A percentile compares a stretch with the other conserved stretches of the same genome.
These are phyloP conservation scores for Coccyzus lansbergi DNA, from an alignment of 2,797 vertebrate species.

Conservation along the genomic window DNA sequence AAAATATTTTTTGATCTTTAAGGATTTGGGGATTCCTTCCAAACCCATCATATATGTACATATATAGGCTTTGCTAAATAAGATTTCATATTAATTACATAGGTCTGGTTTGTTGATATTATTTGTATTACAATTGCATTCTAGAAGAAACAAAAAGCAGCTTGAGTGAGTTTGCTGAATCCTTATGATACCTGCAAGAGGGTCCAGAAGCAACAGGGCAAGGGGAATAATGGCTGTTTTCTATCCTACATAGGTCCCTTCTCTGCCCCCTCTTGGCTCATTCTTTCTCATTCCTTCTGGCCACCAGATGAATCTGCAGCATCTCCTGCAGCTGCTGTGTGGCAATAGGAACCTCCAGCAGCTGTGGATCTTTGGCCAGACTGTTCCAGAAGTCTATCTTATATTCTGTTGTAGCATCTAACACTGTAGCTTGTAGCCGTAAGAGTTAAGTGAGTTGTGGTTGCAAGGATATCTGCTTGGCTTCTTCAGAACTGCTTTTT, in stretches of 20 bases:
- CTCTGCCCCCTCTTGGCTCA: neutral
- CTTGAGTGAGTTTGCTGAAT: neutral
- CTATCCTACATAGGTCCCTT: neutral
- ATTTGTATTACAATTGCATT: neutral
- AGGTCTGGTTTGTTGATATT: neutral
- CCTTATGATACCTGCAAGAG: neutral
- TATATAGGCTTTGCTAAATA: neutral
- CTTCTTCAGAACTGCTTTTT: slow-evolving; percentile 2
- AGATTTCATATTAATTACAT: neutral
- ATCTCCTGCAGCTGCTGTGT: slow-evolving; percentile 36
- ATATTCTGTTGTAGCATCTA: neutral
- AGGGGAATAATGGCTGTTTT: neutral
- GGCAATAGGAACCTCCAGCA: slow-evolving; percentile 19
- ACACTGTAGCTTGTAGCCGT: neutral
- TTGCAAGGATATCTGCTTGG: neutral
- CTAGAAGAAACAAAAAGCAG: neutral
- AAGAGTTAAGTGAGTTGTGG: neutral
- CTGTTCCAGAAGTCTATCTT: neutral
- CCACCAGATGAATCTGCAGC: neutral
- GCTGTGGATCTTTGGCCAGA: slow-evolving; percentile 9
- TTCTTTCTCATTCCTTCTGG: neutral
- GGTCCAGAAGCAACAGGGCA: neutral
- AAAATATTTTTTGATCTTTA: neutral
- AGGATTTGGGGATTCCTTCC: neutral
- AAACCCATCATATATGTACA: neutral